phyloP scores from a whole-genome alignment of 2,888 invertebrate species.

The Lasioglossum oenotherae region DNA sequence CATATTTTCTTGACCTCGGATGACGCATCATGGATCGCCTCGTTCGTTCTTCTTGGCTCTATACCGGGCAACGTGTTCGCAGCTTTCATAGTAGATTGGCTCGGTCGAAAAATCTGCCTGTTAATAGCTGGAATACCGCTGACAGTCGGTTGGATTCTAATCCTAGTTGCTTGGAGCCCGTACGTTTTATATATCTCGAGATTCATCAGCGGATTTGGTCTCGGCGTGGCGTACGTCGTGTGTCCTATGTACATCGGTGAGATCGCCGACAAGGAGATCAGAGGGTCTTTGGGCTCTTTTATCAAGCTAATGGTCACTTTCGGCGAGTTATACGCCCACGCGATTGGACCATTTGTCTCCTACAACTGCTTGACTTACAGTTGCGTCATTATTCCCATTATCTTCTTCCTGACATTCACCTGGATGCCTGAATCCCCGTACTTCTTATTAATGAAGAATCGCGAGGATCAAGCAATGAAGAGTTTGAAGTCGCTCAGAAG shows the following conservation, averaged over 20 bases:
- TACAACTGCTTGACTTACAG: slow-evolving; percentile 83
- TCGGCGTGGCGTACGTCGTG: slow-evolving; percentile 87
- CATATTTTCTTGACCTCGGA: slow-evolving; percentile 78
- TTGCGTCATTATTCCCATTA: slow-evolving; percentile 84
- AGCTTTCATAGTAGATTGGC: slow-evolving; percentile 86
- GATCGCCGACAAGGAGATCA: slow-evolving; percentile 87
- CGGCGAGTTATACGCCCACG: slow-evolving; percentile 82
- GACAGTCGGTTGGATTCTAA: slow-evolving; percentile 86
- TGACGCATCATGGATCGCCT: slow-evolving; percentile 85
- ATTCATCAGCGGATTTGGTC: slow-evolving; percentile 88
- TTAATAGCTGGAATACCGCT: slow-evolving; percentile 86
- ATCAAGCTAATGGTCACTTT: slow-evolving; percentile 82
- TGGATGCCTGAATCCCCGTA: slow-evolving; percentile 89
- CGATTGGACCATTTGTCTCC: slow-evolving; percentile 82
- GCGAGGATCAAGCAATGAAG: slow-evolving; percentile 84
- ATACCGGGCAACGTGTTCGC: slow-evolving; percentile 86
- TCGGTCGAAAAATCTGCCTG: slow-evolving; percentile 86
- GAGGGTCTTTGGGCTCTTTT: slow-evolving; percentile 84
- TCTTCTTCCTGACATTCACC: slow-evolving; percentile 85
- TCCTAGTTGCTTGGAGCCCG: slow-evolving; percentile 87
- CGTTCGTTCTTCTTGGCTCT: slow-evolving; percentile 87
- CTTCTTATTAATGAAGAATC: slow-evolving; percentile 86
- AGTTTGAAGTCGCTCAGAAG: slow-evolving; percentile 85
- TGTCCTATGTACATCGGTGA: slow-evolving; percentile 88
- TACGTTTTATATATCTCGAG: slow-evolving; percentile 86